These are phyloP conservation scores for Pipistrellus pygmaeus DNA, from an alignment of 2,797 vertebrate genomes.

Conservation along the genomic window DNA sequence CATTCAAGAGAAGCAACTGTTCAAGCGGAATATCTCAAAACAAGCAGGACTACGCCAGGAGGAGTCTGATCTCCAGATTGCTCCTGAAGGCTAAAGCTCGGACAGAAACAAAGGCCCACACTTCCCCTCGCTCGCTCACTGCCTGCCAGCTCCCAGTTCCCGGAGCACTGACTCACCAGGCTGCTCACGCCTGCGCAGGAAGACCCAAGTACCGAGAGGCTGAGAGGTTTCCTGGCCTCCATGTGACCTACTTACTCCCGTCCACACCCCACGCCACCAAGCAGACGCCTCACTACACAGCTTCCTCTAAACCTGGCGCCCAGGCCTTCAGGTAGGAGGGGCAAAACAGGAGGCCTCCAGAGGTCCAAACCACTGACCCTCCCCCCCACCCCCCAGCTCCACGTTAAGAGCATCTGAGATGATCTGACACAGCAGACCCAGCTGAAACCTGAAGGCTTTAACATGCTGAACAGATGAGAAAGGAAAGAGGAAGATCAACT, in stretches of 20 bases:
- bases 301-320: conserved; percentile 44
- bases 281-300: neutral
- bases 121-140: conserved; percentile 72
- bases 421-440: conserved; percentile 55
- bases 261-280: neutral
- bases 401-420: conserved; percentile 61
- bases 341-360: conserved; percentile 60
- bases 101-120: conserved; percentile 79
- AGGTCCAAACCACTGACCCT: conserved; percentile 53
- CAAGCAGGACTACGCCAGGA: conserved; percentile 70
- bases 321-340: conserved; percentile 34
- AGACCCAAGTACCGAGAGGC: neutral
- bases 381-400: neutral
- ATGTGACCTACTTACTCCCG: conserved; percentile 47
- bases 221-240: conserved; percentile 63
- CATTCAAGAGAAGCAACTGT: conserved; percentile 69
- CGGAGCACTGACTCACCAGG: conserved; percentile 63
- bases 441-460: conserved; percentile 58
- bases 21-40: conserved; percentile 66
- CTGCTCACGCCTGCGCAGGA: conserved; percentile 60
- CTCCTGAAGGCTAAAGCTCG: conserved; percentile 65
- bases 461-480: conserved; percentile 25
- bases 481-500: conserved; percentile 2
- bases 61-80: conserved; percentile 79
- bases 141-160: conserved; percentile 65